Percentiles rank a stretch among this genome's conserved stretches.
These are phyloP conservation scores for Montipora efflorescens DNA, from an alignment of 64 coral and sea anemone genomes.

Conservation along the genomic window DNA sequence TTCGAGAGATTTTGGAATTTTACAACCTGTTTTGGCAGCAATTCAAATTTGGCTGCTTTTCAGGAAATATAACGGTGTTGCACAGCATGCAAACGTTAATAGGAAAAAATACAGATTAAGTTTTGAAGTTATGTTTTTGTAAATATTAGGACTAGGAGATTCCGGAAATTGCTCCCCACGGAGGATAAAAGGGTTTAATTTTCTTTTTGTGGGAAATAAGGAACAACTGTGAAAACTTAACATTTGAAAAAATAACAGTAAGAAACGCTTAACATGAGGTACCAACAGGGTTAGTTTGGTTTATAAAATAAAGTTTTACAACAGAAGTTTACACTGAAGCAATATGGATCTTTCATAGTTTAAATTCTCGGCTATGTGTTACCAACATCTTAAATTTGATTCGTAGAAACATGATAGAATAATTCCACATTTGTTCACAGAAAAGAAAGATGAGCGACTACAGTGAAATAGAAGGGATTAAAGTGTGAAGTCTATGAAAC, in stretches of 20 bases:
- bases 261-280: neutral
- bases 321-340: neutral
- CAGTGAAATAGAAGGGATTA: neutral
- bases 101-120: neutral
- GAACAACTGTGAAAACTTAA: neutral
- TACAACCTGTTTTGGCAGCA: neutral
- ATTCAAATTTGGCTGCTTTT: neutral
- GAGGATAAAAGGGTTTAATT: neutral
- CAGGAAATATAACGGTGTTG: conserved; percentile 2
- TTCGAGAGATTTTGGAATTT: neutral
- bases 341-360: neutral
- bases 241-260: neutral
- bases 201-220: neutral
- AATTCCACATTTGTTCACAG: neutral
- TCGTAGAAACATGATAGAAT: neutral
- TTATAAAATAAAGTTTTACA: neutral
- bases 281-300: neutral
- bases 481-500: conserved; percentile 10
- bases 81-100: neutral
- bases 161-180: conserved; percentile 21
- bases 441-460: neutral
- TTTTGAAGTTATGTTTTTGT: neutral
- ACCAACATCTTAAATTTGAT: neutral
- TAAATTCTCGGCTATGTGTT: neutral
- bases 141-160: neutral